Evolutionary conservation across 2,888 invertebrate genomes (phyloP).

Genomic region (Drosophila anceps): DNA sequence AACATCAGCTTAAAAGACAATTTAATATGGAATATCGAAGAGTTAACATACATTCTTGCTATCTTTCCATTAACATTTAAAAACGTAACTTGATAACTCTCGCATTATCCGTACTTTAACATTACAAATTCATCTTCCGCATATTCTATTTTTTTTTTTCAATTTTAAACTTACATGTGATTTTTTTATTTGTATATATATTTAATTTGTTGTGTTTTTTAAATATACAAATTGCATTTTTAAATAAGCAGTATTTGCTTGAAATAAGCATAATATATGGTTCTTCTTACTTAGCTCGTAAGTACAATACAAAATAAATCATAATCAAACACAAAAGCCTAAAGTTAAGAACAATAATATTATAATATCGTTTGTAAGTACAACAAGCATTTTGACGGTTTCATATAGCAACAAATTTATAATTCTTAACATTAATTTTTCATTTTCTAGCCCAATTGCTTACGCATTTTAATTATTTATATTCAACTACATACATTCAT

Average conservation of each 20-base stretch:
- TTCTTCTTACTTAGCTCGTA: slow-evolving; percentile 42
- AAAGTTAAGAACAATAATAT: slow-evolving; percentile 35
- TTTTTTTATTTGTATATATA: slow-evolving; percentile 2
- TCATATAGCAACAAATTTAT: slow-evolving; percentile 39
- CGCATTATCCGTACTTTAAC: slow-evolving; percentile 27
- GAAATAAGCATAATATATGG: slow-evolving; percentile 21
- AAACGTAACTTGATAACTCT: slow-evolving; percentile 33
- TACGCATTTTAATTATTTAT: slow-evolving; percentile 4
- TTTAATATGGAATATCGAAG: slow-evolving; percentile 49
- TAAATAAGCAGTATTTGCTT: slow-evolving; percentile 30
- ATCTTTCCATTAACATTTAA: slow-evolving; percentile 21
- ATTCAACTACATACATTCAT: slow-evolving; percentile 52
- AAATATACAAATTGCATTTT: slow-evolving; percentile 29
- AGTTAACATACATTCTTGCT: slow-evolving; percentile 43
- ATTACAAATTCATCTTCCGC: slow-evolving; percentile 21
- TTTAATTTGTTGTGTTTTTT: slow-evolving; percentile 12
- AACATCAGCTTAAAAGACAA: slow-evolving; percentile 50
- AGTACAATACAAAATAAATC: slow-evolving; percentile 60
- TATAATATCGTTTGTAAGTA: slow-evolving; percentile 54
- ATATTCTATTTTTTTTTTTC: slow-evolving; percentile 1
- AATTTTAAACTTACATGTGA: slow-evolving; percentile 4
- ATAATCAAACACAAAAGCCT: slow-evolving; percentile 33
- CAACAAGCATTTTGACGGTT: slow-evolving; percentile 51
- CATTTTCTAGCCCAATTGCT: not conserved
- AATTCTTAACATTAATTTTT: not conserved